A percentile compares a stretch with the other conserved stretches of the same genome.
phyloP scores from a whole-genome alignment of 2,888 invertebrate genomes.

The Trissoscelio sp. region DNA sequence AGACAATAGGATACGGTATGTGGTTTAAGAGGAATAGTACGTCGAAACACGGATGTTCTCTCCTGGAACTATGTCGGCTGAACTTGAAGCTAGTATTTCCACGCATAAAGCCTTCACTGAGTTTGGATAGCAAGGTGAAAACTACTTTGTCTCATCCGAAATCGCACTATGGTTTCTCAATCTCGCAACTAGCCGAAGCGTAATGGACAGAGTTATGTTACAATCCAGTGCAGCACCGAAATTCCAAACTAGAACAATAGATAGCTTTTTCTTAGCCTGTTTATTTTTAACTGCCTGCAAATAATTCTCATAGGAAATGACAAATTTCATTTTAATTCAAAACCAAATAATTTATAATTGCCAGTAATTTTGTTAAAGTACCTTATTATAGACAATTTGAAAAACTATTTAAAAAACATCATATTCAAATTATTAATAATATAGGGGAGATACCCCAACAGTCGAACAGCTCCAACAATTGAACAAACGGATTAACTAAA shows the following conservation, averaged over 20 bases:
- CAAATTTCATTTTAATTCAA: too few species aligned
- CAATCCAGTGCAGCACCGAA: conserved; percentile 30
- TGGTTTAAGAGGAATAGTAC: conserved; percentile 75
- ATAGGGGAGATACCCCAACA: too few species aligned
- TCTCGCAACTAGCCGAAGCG: conserved; percentile 51
- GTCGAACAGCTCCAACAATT: too few species aligned
- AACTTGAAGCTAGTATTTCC: conserved; percentile 64
- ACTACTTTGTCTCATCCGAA: conserved; percentile 67
- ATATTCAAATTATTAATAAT: too few species aligned
- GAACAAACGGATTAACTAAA: too few species aligned
- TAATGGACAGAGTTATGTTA: conserved; percentile 63
- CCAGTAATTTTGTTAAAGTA: too few species aligned
- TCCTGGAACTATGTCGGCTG: conserved; percentile 71
- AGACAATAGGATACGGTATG: conserved; percentile 67
- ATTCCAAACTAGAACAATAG: conserved; percentile 51
- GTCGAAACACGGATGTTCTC: conserved; percentile 65
- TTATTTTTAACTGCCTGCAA: conserved; percentile 11
- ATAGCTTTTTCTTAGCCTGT: conserved; percentile 2
- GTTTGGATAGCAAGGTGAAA: conserved; percentile 65
- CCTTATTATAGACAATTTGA: too few species aligned
- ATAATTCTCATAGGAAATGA: too few species aligned
- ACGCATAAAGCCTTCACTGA: conserved; percentile 62
- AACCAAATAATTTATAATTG: too few species aligned
- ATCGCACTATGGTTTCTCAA: conserved; percentile 68
- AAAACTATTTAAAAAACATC: too few species aligned